Percentiles rank a stretch among this genome's conserved stretches.
phyloP scores from a whole-genome alignment of 2,888 invertebrate genomes.

The Empis stercorea region DNA sequence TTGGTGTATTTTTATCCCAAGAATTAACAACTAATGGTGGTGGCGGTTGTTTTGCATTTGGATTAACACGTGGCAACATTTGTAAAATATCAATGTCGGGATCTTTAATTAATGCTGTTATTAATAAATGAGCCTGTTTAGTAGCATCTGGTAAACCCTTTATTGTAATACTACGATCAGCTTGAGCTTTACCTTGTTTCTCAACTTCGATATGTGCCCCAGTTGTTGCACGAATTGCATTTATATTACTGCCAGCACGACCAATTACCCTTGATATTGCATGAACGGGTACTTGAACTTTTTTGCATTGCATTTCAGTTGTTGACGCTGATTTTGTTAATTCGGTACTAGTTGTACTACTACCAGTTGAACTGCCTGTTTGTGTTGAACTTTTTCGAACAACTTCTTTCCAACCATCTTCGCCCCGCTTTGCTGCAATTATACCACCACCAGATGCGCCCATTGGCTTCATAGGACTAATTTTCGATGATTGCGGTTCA shows the following conservation, averaged over 20 bases:
- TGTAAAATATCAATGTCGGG: conserved; percentile 83
- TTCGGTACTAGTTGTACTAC: not conserved
- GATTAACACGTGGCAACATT: conserved; percentile 54
- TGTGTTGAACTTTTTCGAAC: conserved; percentile 65
- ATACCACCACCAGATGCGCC: not conserved
- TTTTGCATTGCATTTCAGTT: conserved; percentile 55
- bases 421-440: conserved; percentile 47
- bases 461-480: conserved; percentile 10
- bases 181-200: conserved; percentile 89
- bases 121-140: conserved; percentile 82
- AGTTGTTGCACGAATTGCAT: conserved; percentile 91
- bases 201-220: conserved; percentile 98
- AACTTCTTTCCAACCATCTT: conserved; percentile 97
- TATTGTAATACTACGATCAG: conserved; percentile 88
- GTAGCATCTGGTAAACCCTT: conserved; percentile 88
- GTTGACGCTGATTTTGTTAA: conserved; percentile 19
- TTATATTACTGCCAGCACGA: conserved; percentile 93
- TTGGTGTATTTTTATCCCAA: conserved; percentile 32
- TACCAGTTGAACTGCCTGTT: conserved; percentile 13
- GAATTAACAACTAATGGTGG: conserved; percentile 25
- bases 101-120: conserved; percentile 85
- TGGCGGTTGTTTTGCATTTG: conserved; percentile 25
- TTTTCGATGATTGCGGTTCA: conserved; percentile 20
- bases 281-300: conserved; percentile 85
- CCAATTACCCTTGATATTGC: conserved; percentile 97